Conservation (phyloP, 2,888 invertebrate genomes). For the Arctia plantaginis region DNA sequence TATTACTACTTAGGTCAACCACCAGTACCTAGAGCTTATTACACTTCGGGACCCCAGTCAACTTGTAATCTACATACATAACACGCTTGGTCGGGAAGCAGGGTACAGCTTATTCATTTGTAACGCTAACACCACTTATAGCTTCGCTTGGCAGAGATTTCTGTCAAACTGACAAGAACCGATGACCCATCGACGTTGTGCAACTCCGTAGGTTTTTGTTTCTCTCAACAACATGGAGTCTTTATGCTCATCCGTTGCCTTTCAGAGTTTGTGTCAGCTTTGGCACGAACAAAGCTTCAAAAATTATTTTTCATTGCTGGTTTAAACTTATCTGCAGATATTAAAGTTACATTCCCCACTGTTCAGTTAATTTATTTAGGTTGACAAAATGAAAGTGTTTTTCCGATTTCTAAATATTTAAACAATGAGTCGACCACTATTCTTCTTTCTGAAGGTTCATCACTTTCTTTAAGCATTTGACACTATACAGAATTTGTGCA, state of each 20-base stretch:
- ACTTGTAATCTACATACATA: background rate
- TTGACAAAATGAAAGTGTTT: constrained; percentile 33
- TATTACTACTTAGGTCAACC: no score
- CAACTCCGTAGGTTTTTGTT: background rate
- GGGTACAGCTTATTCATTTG: background rate
- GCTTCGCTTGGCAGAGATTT: background rate
- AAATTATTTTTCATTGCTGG: background rate
- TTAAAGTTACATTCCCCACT: constrained; percentile 15
- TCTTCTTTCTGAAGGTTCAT: background rate
- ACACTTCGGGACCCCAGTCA: background rate
- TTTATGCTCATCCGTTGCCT: background rate
- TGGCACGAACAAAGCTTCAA: background rate
- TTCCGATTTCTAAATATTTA: constrained; percentile 28
- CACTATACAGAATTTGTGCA: constrained; percentile 56
- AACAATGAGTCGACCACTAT: background rate
- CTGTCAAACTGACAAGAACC: background rate
- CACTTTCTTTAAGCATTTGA: background rate
- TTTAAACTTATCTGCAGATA: background rate
- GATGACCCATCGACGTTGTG: background rate
- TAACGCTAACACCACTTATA: background rate
- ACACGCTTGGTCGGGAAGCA: background rate
- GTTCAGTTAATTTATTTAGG: constrained; percentile 15
- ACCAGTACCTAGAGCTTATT: background rate
- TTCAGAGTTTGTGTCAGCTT: background rate
- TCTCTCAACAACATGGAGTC: background rate